These are phyloP conservation scores for Lophochroa leadbeateri DNA, from an alignment of 2,113 vertebrate genomes.

Conservation along the genomic window DNA sequence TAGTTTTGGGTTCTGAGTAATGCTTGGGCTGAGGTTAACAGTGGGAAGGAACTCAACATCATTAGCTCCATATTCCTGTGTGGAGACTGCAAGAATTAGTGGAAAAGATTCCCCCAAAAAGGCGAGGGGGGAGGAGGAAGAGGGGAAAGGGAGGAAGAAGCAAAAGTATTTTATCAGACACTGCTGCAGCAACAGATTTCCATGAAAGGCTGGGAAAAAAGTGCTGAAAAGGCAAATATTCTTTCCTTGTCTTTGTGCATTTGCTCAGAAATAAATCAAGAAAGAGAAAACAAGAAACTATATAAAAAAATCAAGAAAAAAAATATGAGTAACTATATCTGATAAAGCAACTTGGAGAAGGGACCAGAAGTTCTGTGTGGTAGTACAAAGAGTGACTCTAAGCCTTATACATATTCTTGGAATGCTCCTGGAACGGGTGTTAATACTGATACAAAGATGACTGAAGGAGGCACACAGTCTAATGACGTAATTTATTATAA, in stretches of 20 bases:
- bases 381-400: not conserved
- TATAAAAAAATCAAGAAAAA: not conserved
- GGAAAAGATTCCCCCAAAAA: not conserved
- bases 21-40: not conserved
- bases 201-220: not conserved
- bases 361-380: not conserved
- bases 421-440: not conserved
- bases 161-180: not conserved
- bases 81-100: not conserved
- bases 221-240: not conserved
- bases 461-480: not conserved
- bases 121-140: too few relatives aligned
- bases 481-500: not conserved
- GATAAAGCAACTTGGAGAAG: not conserved
- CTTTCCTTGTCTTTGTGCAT: not conserved
- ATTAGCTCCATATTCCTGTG: not conserved
- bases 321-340: not conserved
- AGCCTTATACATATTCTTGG: not conserved
- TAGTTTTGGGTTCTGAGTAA: not conserved
- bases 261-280: not conserved
- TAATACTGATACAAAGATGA: not conserved
- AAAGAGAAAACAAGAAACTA: not conserved
- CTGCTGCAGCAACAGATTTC: not conserved
- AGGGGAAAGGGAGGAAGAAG: not conserved
- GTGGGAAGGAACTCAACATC: not conserved